Percentiles rank a stretch among this genome's conserved stretches.
Conservation (phyloP, 35 echinoderm and acorn worm species). For the Ophioderma brevispina region DNA sequence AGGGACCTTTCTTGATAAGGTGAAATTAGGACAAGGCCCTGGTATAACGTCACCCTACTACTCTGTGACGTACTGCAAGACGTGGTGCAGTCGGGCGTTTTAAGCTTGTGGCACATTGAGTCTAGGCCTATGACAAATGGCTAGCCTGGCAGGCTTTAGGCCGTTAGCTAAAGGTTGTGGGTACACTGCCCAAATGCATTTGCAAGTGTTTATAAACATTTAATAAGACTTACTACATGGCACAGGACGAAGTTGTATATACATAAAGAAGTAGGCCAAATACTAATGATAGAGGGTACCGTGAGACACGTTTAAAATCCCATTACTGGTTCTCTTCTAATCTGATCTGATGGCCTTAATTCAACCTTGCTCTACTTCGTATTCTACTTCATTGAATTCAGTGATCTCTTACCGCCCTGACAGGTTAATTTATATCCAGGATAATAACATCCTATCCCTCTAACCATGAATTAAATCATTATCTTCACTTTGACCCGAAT, state of each 20-base stretch:
- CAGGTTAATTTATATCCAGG: too few relatives aligned
- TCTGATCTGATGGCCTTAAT: neutral
- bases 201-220: neutral
- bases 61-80: neutral
- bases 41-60: neutral
- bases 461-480: too few relatives aligned
- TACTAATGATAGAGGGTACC: too few relatives aligned
- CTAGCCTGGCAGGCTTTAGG: neutral
- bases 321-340: neutral
- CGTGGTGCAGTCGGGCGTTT: neutral
- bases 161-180: neutral
- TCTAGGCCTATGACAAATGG: constrained; percentile 3
- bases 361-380: neutral
- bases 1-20: neutral
- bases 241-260: neutral
- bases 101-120: neutral
- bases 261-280: too few relatives aligned
- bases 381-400: neutral
- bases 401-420: too few relatives aligned
- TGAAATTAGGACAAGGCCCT: constrained; percentile 1
- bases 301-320: neutral
- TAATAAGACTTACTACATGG: neutral
- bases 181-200: neutral
- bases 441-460: too few relatives aligned
- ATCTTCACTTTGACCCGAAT: too few relatives aligned